Evolutionary conservation across 1,140 invertebrate genomes (phyloP), one percentile per base, ranked within the genome.

Genomic region (Drosophila yakuba): DNA sequence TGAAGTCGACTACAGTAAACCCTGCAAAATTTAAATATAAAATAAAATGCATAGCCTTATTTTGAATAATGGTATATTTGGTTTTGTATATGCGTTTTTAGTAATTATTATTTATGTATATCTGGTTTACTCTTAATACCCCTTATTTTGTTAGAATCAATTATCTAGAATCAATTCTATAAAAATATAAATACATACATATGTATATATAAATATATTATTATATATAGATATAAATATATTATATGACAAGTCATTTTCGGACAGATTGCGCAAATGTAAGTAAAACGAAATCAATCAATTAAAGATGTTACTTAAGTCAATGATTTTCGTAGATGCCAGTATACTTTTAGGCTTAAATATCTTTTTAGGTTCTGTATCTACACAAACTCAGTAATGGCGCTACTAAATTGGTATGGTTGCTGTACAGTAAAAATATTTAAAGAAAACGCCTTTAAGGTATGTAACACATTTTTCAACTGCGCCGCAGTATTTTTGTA

Each of bases 291-390:
- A 14, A 14, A 15, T 25, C 25, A 25, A 4, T 25, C 38, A 39
- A 39, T n/a, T 39, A n/a, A 39, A 39, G 6, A 39, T n/a, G 39
- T 28, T 28, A 28, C 28, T 28, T 11, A 38, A 14, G 11, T 11
- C 12, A 12, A 38, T 3, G 36, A 0, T 5, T 39, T 17, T 44
- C 43, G 4, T 1, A 11, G 0, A 14, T 48, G 14, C 1, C 28
- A 47, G 73, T 28, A 66, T 81, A 81, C 47, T 61, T 77, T 68
- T 54, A 4, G 78, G 79, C 78, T 12, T 20, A 20, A 32, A 15
- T n/a, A 3, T 57, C 14, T 1, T 2, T 1, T 1, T 3, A 14
- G 17, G 20, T 52, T 14, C 44, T 6, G 20, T 47, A 45, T 17
- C 12, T 0, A 35, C 0, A 15, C 28, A 7, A 32, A 32, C 32